Conservation (phyloP, 2,797 vertebrate genomes). For the Esox lucius region DNA sequence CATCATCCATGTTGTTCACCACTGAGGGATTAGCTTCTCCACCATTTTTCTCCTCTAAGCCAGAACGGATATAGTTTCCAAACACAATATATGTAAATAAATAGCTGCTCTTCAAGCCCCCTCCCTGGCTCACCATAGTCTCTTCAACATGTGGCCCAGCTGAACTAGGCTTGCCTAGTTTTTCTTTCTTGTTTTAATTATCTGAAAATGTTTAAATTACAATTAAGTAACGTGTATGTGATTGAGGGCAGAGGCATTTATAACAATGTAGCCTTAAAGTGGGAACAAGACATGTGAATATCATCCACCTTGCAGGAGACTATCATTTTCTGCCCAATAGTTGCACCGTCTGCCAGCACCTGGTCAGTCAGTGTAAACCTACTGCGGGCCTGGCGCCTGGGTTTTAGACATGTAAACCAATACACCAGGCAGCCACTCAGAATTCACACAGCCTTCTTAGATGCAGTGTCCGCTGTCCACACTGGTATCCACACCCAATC, state of each 20-base stretch:
- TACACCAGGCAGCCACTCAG: slow-evolving; percentile 19
- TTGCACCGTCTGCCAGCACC: background rate
- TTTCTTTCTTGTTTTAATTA: too few species aligned
- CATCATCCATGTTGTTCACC: too few species aligned
- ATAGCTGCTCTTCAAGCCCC: too few species aligned
- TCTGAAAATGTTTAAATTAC: background rate
- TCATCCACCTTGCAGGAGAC: background rate
- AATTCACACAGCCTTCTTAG: background rate
- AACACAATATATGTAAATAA: too few species aligned
- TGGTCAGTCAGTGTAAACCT: background rate
- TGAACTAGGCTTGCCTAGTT: too few species aligned
- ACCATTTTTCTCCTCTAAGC: too few species aligned
- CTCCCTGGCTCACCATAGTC: too few species aligned
- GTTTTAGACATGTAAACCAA: slow-evolving; percentile 54
- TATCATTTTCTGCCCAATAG: background rate
- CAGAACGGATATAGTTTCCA: too few species aligned
- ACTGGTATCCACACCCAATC: background rate
- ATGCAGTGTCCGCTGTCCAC: background rate
- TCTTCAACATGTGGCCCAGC: too few species aligned
- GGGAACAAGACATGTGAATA: too few species aligned
- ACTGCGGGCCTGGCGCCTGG: background rate
- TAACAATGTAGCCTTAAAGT: background rate
- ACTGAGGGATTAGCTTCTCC: too few species aligned
- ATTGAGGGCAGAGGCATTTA: background rate
- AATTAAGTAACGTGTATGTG: too few species aligned